Evolutionary conservation across 2,888 invertebrate species (phyloP), one percentile per base, ranked within the genome.

Genomic region (Leucophora obtusa): DNA sequence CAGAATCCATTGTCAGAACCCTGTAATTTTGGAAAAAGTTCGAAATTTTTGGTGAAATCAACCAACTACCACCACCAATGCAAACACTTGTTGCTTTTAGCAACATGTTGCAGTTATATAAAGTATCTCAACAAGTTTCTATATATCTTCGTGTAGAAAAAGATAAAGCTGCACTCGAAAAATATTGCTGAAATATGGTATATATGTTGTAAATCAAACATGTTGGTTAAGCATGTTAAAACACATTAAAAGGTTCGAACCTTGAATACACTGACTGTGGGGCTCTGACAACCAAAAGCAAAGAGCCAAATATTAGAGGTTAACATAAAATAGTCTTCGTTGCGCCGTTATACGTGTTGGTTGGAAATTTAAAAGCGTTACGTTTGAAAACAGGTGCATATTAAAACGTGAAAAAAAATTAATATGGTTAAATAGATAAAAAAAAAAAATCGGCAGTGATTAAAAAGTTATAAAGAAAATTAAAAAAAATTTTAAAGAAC

Each of bases 291-390:
- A 54, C 9, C 50, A 65, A 77, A 59, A 78, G 66, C 71, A 68
- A 80, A 80, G 71, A 79, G 74, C 74, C 74, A 74, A 79, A 71
- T 71, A 68, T 79, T 71, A 60, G 60, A 79, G 70, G 70, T 79
- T 75, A 75, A 75, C 71, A 68, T n/a, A 63, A 79, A 75, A 80
- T 62, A 80, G 79, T 80, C 75, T 75, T 75, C 75, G 79, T 75
- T 75, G 75, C 80, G 80, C 80, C 72, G 75, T 76, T 76, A 76
- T 72, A 72, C 80, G 75, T 68, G 80, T 80, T 80, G 68, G 80
- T 76, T 80, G 35, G 5, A 54, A 58, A 51, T 63, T 56, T 47
- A 43, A 50, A 54, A 70, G 58, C 58, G 63, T 69, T 75, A 50
- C 24, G 69, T 35, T 51, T 15, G 43, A 63, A 71, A 60, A 68